Conservation (phyloP, 2,888 invertebrate species). For the Peribatodes rhomboidaria region DNA sequence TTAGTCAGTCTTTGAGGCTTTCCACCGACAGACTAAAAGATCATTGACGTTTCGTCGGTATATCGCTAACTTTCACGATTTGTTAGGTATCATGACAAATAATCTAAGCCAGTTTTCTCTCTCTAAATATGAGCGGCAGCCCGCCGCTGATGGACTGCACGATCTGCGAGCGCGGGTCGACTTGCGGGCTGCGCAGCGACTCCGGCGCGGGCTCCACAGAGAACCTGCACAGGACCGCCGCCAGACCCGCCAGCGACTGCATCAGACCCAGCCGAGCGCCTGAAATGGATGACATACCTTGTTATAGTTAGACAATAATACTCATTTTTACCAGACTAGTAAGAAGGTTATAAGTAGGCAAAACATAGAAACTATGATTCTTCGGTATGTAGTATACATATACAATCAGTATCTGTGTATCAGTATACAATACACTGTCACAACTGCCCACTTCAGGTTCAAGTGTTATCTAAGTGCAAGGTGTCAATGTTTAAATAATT, state of each 20-base stretch:
- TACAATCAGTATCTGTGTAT: too few relatives aligned
- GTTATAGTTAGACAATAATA: background rate
- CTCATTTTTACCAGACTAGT: too few relatives aligned
- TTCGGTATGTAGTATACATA: too few relatives aligned
- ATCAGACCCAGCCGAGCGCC: conserved; percentile 69
- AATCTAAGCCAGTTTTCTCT: background rate
- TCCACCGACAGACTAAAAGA: too few relatives aligned
- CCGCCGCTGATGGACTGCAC: conserved; percentile 65
- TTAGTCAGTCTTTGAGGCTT: too few relatives aligned
- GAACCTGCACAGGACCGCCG: conserved; percentile 63
- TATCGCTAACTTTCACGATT: background rate
- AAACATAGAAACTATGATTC: too few relatives aligned
- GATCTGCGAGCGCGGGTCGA: conserved; percentile 62
- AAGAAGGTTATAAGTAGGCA: too few relatives aligned
- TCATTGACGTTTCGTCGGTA: background rate
- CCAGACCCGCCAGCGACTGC: conserved; percentile 74
- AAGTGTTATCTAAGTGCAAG: too few relatives aligned
- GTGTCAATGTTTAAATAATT: too few relatives aligned
- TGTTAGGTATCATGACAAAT: background rate
- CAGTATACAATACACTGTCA: too few relatives aligned
- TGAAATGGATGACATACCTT: conserved; percentile 40
- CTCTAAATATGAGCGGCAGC: conserved; percentile 61
- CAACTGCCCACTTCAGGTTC: too few relatives aligned
- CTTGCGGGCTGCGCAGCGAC: conserved; percentile 53
- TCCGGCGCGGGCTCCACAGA: conserved; percentile 59